Evolutionary conservation across 2,888 invertebrate species (phyloP).

Genomic region (Tachina grossa): DNA sequence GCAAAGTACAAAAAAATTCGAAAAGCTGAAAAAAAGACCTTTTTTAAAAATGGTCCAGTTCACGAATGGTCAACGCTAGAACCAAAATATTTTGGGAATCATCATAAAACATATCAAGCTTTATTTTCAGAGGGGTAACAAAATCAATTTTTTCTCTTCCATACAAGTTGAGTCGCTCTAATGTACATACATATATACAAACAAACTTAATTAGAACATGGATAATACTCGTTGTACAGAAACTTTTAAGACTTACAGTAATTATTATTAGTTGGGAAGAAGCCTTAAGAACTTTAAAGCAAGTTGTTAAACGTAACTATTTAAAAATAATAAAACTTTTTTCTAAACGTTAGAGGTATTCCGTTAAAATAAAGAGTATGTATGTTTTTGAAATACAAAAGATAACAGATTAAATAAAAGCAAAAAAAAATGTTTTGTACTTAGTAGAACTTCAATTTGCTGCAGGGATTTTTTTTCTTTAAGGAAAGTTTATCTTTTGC

Average conservation of each 20-base stretch:
- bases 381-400: not conserved
- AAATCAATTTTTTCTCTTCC: too few species aligned
- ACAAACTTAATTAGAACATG: conserved; percentile 43
- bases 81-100: too few species aligned
- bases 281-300: conserved; percentile 30
- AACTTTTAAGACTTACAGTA: conserved; percentile 19
- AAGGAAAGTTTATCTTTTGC: not conserved
- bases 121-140: too few species aligned
- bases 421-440: not conserved
- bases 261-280: conserved; percentile 37
- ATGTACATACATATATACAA: not conserved
- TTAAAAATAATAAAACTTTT: conserved; percentile 8
- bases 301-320: not conserved
- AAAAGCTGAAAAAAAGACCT: too few species aligned
- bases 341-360: not conserved
- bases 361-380: not conserved
- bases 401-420: not conserved
- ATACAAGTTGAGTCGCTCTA: too few species aligned
- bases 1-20: too few species aligned
- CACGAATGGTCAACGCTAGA: too few species aligned
- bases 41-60: too few species aligned
- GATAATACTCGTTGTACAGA: not conserved
- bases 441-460: not conserved
- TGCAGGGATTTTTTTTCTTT: not conserved
- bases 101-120: too few species aligned